A percentile compares a stretch with the other conserved stretches of the same genome.
These are phyloP conservation scores for Mizuhopecten yessoensis DNA, from an alignment of 1,140 invertebrate genomes.

Conservation along the genomic window DNA sequence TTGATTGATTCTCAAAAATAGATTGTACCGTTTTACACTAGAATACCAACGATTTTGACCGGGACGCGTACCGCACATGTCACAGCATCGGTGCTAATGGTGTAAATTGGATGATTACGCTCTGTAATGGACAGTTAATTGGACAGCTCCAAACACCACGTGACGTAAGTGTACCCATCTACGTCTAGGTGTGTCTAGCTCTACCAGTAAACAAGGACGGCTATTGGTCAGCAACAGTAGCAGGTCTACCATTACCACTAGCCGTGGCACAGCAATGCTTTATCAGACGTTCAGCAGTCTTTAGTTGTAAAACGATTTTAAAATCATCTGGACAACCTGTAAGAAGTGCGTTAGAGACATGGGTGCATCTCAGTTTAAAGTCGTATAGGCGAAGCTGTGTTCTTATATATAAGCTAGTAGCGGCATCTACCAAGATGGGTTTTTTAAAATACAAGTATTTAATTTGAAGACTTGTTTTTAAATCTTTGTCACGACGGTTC, in stretches of 20 bases:
- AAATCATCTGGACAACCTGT: too few species aligned
- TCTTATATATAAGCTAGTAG: too few species aligned
- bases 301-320: too few species aligned
- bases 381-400: too few species aligned
- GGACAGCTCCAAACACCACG: not conserved
- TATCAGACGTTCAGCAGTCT: not conserved
- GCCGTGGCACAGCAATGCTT: not conserved
- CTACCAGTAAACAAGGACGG: not conserved
- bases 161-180: not conserved
- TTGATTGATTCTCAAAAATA: slow-evolving; percentile 48
- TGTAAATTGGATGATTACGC: slow-evolving; percentile 22
- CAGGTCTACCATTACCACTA: not conserved
- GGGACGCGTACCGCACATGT: not conserved
- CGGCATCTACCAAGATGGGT: too few species aligned
- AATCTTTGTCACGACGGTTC: too few species aligned
- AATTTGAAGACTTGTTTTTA: too few species aligned
- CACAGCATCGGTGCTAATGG: not conserved
- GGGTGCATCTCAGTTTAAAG: too few species aligned
- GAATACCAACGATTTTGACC: slow-evolving; percentile 25
- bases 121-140: not conserved
- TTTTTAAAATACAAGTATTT: too few species aligned
- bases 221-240: too few species aligned
- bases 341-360: too few species aligned
- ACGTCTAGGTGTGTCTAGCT: not conserved
- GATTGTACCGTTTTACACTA: slow-evolving; percentile 42